A percentile compares a stretch with the other conserved stretches of the same genome.
Evolutionary conservation across 2,113 vertebrate species (phyloP).

Genomic region (Neolamprologus cancellatus): DNA sequence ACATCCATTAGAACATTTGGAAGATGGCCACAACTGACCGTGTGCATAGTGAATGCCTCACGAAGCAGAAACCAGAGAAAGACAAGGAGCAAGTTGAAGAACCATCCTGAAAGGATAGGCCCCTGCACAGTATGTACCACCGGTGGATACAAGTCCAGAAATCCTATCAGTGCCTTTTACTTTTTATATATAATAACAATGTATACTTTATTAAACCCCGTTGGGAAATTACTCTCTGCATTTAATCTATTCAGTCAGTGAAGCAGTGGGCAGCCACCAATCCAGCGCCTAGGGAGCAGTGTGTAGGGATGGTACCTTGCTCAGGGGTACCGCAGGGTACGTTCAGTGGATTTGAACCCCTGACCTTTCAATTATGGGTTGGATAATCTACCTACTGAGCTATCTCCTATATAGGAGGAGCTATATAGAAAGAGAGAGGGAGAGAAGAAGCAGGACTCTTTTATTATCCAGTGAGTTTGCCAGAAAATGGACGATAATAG

Average conservation of each 20-base stretch:
- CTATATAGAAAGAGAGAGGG: not conserved
- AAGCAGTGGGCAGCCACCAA: not conserved
- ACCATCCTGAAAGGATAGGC: not conserved
- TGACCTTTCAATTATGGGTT: not conserved
- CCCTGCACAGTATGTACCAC: not conserved
- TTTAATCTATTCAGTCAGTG: not conserved
- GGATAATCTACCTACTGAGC: not conserved
- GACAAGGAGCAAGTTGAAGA: not conserved
- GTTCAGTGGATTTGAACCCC: not conserved
- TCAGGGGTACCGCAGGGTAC: not conserved
- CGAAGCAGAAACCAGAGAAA: not conserved
- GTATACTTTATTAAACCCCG: not conserved
- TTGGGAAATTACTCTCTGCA: not conserved
- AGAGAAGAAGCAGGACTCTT: not conserved
- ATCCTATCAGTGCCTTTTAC: not conserved
- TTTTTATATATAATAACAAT: not conserved
- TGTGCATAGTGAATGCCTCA: not conserved
- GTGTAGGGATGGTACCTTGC: not conserved
- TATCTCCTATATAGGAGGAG: not conserved
- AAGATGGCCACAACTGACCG: not conserved
- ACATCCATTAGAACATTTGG: not conserved
- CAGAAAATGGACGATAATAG: not conserved
- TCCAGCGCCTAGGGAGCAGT: not conserved
- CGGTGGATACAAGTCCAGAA: not conserved
- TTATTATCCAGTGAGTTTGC: not conserved